phyloP scores from a whole-genome alignment of 2,797 vertebrate species.

The Notamacropus eugenii region DNA sequence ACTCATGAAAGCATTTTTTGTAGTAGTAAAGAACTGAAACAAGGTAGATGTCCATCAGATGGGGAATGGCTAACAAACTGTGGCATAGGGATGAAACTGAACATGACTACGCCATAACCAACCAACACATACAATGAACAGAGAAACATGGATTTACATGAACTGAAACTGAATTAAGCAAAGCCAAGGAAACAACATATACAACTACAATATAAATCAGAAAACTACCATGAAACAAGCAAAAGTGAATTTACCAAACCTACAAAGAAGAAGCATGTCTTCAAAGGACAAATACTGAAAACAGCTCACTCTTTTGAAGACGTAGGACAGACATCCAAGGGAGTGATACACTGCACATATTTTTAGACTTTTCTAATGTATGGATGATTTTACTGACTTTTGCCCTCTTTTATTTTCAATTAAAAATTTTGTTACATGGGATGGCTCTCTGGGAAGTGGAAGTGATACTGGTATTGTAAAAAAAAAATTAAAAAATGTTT shows the following conservation, averaged over 20 bases:
- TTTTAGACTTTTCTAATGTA: neutral
- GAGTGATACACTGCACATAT: neutral
- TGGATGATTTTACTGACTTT: neutral
- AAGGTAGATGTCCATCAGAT: neutral
- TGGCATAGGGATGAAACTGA: neutral
- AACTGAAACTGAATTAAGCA: neutral
- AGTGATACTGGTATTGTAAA: neutral
- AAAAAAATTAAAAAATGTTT: neutral
- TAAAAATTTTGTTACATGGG: neutral
- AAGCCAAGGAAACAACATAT: neutral
- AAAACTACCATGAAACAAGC: neutral
- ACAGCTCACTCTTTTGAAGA: neutral
- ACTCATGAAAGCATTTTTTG: neutral
- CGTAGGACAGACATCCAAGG: neutral
- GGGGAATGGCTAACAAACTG: neutral
- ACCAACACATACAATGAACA: neutral
- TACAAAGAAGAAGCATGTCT: neutral
- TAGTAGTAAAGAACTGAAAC: neutral
- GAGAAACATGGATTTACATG: neutral
- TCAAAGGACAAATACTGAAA: neutral
- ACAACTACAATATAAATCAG: neutral
- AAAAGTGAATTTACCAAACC: neutral
- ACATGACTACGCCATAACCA: neutral
- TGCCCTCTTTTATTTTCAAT: neutral
- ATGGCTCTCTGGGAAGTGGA: neutral